These are phyloP conservation scores for Rhincodon typus DNA, from an alignment of 2,797 vertebrate genomes.

Conservation along the genomic window DNA sequence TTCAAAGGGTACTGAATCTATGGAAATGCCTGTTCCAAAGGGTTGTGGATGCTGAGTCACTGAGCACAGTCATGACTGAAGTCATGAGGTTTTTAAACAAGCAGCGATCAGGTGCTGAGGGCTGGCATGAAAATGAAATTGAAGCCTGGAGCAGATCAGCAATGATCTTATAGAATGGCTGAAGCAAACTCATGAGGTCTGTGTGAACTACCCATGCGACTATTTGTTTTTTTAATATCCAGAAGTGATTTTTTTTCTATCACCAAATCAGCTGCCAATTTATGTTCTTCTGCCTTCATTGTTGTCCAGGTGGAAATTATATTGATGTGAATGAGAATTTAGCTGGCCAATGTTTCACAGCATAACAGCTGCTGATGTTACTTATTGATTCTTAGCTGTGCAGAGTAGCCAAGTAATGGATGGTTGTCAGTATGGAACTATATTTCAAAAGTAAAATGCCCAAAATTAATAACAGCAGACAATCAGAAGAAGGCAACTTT, in stretches of 20 bases:
- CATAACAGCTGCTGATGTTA: neutral
- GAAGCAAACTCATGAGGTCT: neutral
- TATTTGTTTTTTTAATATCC: too few relatives aligned
- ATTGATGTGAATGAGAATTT: neutral
- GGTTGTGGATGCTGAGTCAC: neutral
- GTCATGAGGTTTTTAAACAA: neutral
- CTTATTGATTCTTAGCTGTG: neutral
- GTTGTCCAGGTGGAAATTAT: neutral
- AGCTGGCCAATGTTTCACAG: neutral
- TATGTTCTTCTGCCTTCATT: neutral
- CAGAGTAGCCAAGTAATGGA: neutral
- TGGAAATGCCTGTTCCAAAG: neutral
- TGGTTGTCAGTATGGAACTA: neutral
- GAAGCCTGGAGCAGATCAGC: neutral
- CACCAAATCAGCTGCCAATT: neutral
- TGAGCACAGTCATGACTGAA: neutral
- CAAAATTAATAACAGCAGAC: neutral
- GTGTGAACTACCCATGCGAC: neutral
- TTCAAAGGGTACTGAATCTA: neutral
- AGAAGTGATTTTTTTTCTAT: too few relatives aligned
- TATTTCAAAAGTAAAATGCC: neutral
- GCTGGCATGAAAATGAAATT: too few relatives aligned
- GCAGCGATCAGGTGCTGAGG: too few relatives aligned
- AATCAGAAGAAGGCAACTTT: neutral
- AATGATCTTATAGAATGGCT: neutral